Evolutionary conservation across 2,113 vertebrate species (phyloP).

Genomic region (Oreochromis spilurus): DNA sequence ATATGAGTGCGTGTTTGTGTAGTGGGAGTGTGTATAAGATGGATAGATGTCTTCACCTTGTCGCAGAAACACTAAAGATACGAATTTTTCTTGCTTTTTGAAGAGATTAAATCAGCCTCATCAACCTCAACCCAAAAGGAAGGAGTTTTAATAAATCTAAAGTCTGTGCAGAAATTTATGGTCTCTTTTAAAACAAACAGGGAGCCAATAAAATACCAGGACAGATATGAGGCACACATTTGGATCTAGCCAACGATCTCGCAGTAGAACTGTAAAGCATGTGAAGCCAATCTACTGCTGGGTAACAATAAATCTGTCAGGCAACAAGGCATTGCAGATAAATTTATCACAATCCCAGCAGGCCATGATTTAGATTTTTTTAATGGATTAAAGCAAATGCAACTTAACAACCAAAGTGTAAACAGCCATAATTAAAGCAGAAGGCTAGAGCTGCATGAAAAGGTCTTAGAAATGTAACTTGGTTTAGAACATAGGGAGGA

Average conservation of each 20-base stretch:
- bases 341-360: background rate
- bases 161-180: background rate
- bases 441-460: background rate
- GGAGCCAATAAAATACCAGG: background rate
- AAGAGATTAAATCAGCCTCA: background rate
- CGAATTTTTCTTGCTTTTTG: background rate
- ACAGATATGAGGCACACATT: background rate
- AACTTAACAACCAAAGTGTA: background rate
- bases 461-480: background rate
- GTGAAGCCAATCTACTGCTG: background rate
- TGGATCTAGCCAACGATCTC: background rate
- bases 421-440: background rate
- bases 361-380: background rate
- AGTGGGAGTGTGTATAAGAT: background rate
- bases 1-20: background rate
- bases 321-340: background rate
- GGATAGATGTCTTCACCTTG: background rate
- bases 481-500: background rate
- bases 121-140: background rate
- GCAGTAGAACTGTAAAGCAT: background rate
- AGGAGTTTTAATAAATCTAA: background rate
- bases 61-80: background rate
- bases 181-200: background rate
- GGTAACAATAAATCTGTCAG: constrained; percentile 7
- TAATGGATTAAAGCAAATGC: background rate